These are phyloP conservation scores for Agrotis segetum DNA, from an alignment of 2,888 invertebrate species.

Conservation along the genomic window DNA sequence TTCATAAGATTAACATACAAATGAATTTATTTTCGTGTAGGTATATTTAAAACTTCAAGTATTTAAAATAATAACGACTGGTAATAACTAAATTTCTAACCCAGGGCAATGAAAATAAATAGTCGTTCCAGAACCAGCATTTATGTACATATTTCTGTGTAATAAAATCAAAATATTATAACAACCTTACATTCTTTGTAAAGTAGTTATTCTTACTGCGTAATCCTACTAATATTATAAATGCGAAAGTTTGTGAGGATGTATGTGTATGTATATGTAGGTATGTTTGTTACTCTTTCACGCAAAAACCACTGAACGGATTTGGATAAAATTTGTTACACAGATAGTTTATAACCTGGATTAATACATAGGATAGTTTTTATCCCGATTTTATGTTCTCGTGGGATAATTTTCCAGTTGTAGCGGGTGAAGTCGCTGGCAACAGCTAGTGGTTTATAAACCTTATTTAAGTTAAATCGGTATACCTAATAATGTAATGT, in stretches of 20 bases:
- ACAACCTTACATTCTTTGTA: slow-evolving; percentile 19
- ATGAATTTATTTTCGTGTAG: neutral
- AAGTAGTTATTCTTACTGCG: neutral
- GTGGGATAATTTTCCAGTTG: too few species aligned
- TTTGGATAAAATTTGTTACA: too few species aligned
- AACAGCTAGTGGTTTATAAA: too few species aligned
- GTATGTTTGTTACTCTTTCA: too few species aligned
- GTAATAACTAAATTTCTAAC: neutral
- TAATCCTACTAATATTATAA: too few species aligned
- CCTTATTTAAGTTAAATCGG: neutral
- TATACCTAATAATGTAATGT: slow-evolving; percentile 14
- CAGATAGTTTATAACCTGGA: too few species aligned
- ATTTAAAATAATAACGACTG: slow-evolving; percentile 1
- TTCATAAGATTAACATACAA: neutral
- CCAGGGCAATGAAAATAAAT: slow-evolving; percentile 1
- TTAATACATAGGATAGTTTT: too few species aligned
- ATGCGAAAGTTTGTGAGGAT: too few species aligned
- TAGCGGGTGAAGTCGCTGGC: too few species aligned
- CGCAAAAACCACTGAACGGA: too few species aligned
- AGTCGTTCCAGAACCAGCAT: slow-evolving; percentile 13
- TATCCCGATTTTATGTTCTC: too few species aligned
- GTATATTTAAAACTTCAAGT: neutral
- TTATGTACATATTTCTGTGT: slow-evolving; percentile 17
- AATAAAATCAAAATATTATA: slow-evolving; percentile 21
- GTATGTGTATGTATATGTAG: too few species aligned